These are phyloP conservation scores for Zootermopsis nevadensis DNA, from an alignment of 2,888 invertebrate species.

Conservation along the genomic window DNA sequence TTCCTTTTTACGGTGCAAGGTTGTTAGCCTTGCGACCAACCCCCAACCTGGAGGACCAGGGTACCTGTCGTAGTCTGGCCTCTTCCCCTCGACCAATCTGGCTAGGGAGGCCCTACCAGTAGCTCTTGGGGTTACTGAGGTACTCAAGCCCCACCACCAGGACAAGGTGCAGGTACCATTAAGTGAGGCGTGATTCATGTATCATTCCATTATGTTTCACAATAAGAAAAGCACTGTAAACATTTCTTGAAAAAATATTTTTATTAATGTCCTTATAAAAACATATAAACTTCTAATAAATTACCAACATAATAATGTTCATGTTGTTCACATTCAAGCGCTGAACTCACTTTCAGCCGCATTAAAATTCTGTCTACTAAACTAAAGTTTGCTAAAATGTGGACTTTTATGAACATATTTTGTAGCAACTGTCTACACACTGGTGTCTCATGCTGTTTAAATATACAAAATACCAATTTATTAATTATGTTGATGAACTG, in stretches of 20 bases:
- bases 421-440: background rate
- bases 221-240: background rate
- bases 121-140: too few relatives aligned
- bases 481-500: background rate
- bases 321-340: background rate
- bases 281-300: background rate
- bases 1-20: too few relatives aligned
- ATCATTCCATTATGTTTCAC: too few relatives aligned
- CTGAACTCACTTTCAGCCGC: slow-evolving; percentile 3
- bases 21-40: too few relatives aligned
- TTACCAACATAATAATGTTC: background rate
- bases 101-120: too few relatives aligned
- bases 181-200: too few relatives aligned
- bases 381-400: background rate
- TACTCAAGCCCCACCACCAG: too few relatives aligned
- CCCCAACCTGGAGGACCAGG: too few relatives aligned
- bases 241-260: background rate
- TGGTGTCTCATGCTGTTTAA: background rate
- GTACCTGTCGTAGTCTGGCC: too few relatives aligned
- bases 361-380: background rate
- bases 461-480: background rate
- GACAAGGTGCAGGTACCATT: too few relatives aligned
- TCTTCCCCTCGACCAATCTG: too few relatives aligned
- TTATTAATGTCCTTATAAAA: background rate
- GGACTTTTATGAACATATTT: background rate